phyloP scores from a whole-genome alignment of 2,888 invertebrate genomes.

The Cabera pusaria region DNA sequence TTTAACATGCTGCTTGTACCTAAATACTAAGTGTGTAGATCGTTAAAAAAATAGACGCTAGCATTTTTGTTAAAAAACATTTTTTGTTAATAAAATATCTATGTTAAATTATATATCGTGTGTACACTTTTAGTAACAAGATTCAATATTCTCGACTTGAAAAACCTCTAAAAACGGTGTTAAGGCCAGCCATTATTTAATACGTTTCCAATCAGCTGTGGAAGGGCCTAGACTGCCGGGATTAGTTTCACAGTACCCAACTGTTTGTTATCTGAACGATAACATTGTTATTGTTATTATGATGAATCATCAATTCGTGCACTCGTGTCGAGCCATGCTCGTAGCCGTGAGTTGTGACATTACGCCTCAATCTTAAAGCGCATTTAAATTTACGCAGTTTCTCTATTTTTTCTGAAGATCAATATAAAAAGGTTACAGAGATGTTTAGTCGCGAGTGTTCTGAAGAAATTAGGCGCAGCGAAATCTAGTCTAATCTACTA shows the following conservation, averaged over 20 bases:
- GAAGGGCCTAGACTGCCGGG: constrained; percentile 23
- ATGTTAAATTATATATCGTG: no score
- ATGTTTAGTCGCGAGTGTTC: constrained; percentile 12
- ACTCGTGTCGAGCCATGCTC: constrained; percentile 9
- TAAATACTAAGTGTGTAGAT: no score
- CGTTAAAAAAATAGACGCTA: no score
- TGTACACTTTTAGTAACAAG: no score
- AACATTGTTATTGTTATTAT: constrained; percentile 34
- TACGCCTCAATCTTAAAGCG: constrained; percentile 9
- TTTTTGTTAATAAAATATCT: no score
- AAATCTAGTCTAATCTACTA: constrained; percentile 33
- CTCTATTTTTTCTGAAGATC: constrained; percentile 6
- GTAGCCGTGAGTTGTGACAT: no score
- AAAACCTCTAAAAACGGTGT: no score
- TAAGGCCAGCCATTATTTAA: no score
- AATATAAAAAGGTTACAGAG: background rate
- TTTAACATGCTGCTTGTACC: no score
- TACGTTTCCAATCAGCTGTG: constrained; percentile 7
- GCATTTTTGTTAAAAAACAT: no score
- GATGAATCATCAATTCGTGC: constrained; percentile 14
- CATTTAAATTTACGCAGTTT: constrained; percentile 17
- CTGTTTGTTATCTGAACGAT: constrained; percentile 28
- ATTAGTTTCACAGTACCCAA: constrained; percentile 4
- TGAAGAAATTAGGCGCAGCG: constrained; percentile 20
- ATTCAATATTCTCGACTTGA: no score